These are phyloP conservation scores for Drosophila putrida DNA, from an alignment of 2,888 invertebrate genomes.

Conservation along the genomic window DNA sequence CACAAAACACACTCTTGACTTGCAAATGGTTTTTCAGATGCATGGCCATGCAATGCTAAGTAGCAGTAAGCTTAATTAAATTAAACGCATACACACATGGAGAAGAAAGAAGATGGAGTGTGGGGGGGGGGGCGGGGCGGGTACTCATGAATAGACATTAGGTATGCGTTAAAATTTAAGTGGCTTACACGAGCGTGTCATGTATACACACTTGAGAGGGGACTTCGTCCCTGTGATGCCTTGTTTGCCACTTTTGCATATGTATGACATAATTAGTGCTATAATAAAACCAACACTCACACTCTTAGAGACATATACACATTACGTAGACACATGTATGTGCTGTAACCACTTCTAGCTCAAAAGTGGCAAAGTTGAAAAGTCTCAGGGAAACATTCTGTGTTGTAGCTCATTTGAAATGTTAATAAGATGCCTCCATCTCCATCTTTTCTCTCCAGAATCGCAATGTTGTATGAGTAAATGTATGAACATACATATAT, in stretches of 20 bases:
- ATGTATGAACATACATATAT: not conserved
- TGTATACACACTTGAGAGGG: slow-evolving; percentile 58
- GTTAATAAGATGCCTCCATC: slow-evolving; percentile 59
- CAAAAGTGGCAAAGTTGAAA: slow-evolving; percentile 66
- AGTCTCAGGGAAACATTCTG: slow-evolving; percentile 49
- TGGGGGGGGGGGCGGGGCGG: too few relatives aligned
- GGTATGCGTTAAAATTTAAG: slow-evolving; percentile 77
- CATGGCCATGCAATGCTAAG: slow-evolving; percentile 63
- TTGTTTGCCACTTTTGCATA: slow-evolving; percentile 79
- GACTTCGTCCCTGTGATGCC: slow-evolving; percentile 33
- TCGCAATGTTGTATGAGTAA: slow-evolving; percentile 1
- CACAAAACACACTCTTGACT: slow-evolving; percentile 59
- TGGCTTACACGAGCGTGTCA: slow-evolving; percentile 75
- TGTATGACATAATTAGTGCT: slow-evolving; percentile 79
- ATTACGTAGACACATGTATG: slow-evolving; percentile 3
- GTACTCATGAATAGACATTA: slow-evolving; percentile 73
- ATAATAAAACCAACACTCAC: slow-evolving; percentile 64
- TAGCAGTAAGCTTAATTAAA: slow-evolving; percentile 74
- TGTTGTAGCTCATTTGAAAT: slow-evolving; percentile 70
- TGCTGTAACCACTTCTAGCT: slow-evolving; percentile 47
- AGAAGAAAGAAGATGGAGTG: too few relatives aligned
- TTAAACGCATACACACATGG: slow-evolving; percentile 56
- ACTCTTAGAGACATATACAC: slow-evolving; percentile 12
- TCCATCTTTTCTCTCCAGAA: slow-evolving; percentile 28
- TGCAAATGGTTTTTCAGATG: slow-evolving; percentile 73